Evolutionary conservation across 1,140 invertebrate genomes (phyloP).

Genomic region (Tetragonula clypearis): DNA sequence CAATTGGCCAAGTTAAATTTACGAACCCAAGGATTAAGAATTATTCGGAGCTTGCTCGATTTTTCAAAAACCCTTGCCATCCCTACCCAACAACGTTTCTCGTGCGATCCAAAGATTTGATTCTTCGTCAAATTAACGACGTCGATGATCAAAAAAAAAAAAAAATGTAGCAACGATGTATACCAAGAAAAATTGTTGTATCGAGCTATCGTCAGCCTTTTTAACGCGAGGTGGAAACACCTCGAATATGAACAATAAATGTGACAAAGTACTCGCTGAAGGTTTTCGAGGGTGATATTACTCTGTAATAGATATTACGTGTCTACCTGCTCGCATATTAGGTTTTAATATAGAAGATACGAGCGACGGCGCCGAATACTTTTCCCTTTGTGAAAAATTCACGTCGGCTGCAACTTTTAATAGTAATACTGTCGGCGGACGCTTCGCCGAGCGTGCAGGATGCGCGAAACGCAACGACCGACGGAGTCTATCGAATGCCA

Average conservation of each 20-base stretch:
- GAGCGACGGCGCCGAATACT: constrained; percentile 62
- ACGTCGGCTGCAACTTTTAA: constrained; percentile 70
- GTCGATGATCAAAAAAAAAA: not conserved
- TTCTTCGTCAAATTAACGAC: too few relatives aligned
- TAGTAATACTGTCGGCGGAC: constrained; percentile 64
- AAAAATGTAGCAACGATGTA: not conserved
- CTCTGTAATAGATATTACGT: constrained; percentile 71
- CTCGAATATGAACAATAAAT: constrained; percentile 62
- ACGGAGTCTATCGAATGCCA: constrained; percentile 47
- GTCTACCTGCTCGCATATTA: constrained; percentile 69
- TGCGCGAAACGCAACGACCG: constrained; percentile 34
- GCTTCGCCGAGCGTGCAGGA: constrained; percentile 55
- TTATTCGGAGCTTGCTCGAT: not conserved
- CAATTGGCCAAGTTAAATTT: not conserved
- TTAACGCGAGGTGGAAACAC: constrained; percentile 53
- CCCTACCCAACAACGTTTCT: too few relatives aligned
- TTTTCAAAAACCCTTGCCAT: too few relatives aligned
- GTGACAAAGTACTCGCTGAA: constrained; percentile 67
- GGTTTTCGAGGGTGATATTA: constrained; percentile 70
- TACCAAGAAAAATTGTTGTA: not conserved
- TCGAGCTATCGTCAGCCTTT: constrained; percentile 21
- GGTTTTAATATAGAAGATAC: constrained; percentile 72
- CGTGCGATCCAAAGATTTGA: too few relatives aligned
- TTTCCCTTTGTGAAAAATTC: constrained; percentile 72
- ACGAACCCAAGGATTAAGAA: not conserved